Percentiles rank a stretch among this genome's conserved stretches.
Conservation (phyloP, 2,797 vertebrate species). For the Rhodeus uyekii region DNA sequence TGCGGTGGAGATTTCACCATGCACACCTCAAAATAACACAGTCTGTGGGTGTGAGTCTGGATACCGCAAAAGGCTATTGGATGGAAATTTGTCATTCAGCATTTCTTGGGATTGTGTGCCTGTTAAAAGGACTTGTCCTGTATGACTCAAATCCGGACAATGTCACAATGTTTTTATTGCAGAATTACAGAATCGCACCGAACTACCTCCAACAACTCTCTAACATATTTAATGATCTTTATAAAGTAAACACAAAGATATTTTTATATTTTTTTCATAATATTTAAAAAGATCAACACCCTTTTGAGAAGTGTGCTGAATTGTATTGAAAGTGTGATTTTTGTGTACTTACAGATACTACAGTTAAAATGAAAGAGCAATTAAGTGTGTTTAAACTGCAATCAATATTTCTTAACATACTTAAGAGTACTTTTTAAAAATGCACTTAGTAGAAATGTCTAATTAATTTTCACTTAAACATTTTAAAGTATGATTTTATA, state of each 20-base stretch:
- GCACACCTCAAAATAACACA: constrained; percentile 9
- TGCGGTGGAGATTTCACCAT: constrained; percentile 3
- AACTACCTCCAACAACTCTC: neutral
- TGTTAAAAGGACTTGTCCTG: neutral
- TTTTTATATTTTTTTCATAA: neutral
- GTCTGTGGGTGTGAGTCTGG: constrained; percentile 16
- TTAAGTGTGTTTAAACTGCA: too few relatives aligned
- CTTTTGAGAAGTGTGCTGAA: too few relatives aligned
- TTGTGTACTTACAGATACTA: too few relatives aligned
- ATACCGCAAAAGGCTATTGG: neutral
- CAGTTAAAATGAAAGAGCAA: too few relatives aligned
- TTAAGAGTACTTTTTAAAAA: too few relatives aligned
- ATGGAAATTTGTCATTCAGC: neutral
- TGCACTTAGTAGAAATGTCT: too few relatives aligned
- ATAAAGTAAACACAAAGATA: neutral
- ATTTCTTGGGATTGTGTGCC: constrained; percentile 2
- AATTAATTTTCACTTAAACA: too few relatives aligned
- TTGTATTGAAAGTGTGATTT: too few relatives aligned
- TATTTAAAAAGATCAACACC: too few relatives aligned
- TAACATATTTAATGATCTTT: neutral
- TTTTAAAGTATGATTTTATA: too few relatives aligned
- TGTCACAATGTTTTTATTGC: neutral
- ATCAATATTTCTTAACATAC: too few relatives aligned
- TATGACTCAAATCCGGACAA: neutral
- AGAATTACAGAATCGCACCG: neutral